These are phyloP conservation scores for Calypte anna DNA, from an alignment of 2,113 vertebrate genomes.

Conservation along the genomic window DNA sequence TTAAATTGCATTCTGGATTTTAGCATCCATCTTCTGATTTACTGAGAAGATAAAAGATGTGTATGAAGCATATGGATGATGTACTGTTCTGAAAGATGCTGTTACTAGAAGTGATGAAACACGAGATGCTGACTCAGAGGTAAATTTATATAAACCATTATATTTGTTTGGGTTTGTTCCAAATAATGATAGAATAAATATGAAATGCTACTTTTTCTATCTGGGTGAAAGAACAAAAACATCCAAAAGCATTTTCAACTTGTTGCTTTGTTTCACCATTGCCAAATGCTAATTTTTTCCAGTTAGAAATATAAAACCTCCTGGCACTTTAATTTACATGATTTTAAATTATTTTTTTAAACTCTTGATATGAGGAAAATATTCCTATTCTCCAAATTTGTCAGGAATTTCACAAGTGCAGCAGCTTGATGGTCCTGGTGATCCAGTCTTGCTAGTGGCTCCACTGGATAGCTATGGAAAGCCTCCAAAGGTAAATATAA, in stretches of 20 bases:
- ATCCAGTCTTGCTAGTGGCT: not conserved
- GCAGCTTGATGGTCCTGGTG: not conserved
- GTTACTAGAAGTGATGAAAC: conserved; percentile 65
- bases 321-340: not conserved
- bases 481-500: not conserved
- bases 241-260: not conserved
- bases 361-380: not conserved
- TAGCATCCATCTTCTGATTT: conserved; percentile 36
- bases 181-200: conserved; percentile 13
- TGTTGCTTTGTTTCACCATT: not conserved
- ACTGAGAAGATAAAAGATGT: conserved; percentile 27
- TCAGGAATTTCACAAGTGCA: fast-evolving
- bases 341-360: not conserved
- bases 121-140: conserved; percentile 70
- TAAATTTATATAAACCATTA: conserved; percentile 61
- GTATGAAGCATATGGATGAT: conserved; percentile 39
- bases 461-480: not conserved
- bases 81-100: conserved; percentile 44
- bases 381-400: not conserved
- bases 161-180: conserved; percentile 44
- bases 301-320: not conserved
- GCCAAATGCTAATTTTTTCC: not conserved
- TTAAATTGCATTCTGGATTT: conserved; percentile 5
- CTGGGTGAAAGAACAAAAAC: not conserved
- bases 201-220: not conserved